Base-by-base conservation (phyloP, 2,113 vertebrate genomes). In the Gadus macrocephalus region DNA sequence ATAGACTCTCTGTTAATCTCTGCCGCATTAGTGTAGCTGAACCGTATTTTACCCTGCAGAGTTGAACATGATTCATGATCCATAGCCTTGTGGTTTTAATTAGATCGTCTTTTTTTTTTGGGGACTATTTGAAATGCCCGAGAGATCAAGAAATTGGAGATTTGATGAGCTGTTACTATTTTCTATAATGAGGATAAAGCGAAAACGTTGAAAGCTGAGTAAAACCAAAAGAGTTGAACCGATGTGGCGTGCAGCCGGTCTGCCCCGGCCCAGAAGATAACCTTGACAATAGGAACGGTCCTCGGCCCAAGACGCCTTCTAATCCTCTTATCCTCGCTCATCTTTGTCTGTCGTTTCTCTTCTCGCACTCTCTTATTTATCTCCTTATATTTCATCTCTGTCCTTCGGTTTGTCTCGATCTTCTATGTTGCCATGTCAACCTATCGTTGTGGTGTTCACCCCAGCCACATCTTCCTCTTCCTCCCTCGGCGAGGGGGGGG, bases 161-260 rank as follows among this genome's bases (percentile, higher is more conserved):
- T 67, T 49, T 53, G 19, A 14, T 49, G 42, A 49, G 42, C 42
- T 49, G 8, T 49, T 9, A 49, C 42, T 49, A 49, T 49, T 49
- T 49, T 49, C 14, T 49, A 9, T 14, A 49, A 49, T 49, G 42
- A 49, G 42, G 42, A 49, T 9, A 49, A 49, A 49, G 42, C 12
- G 8, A 49, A 49, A 9, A 49, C 8, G 42, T 14, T 49, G 42
- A 49, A 49, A 49, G 42, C 42, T 63, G 53, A 67, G 11, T 68
- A 42, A 69, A 60, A 5, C 59, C 17, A 12, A 70, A 16, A 63
- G 9, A 11, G 28, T 61, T 17, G 64, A 76, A 77, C 8, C 3
- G 61, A 42, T 64, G 67, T 83, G 83, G 77, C 83, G 72, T 77
- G 65, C 81, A 70, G 79, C 69, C 42, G 82, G 69, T 84, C 70